Evolutionary conservation across 2,797 vertebrate genomes (phyloP).

Genomic region (Dallia pectoralis): DNA sequence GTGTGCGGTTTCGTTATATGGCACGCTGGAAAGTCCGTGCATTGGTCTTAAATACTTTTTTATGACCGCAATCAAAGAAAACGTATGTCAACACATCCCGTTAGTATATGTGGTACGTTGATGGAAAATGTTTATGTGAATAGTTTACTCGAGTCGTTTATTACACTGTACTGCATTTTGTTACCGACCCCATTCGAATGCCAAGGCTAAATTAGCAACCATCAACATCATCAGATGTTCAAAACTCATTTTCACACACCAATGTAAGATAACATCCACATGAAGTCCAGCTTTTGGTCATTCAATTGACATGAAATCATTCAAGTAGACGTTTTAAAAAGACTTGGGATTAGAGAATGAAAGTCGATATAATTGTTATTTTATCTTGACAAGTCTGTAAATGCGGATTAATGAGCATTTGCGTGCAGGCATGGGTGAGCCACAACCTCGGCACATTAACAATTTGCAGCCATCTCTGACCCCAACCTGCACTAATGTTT

Average conservation of each 20-base stretch:
- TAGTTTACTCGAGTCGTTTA: not conserved
- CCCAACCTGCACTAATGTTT: not conserved
- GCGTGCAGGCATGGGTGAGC: not conserved
- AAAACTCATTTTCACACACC: slow-evolving; percentile 11
- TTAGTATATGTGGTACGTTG: not conserved
- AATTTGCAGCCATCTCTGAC: not conserved
- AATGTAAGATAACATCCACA: not conserved
- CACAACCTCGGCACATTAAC: not conserved
- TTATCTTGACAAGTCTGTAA: not conserved
- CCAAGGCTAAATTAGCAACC: slow-evolving; percentile 5
- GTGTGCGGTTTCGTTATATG: not conserved
- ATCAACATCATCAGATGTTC: not conserved
- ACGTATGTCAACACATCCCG: not conserved
- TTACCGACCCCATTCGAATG: not conserved
- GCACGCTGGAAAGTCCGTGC: not conserved
- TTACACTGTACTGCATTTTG: not conserved
- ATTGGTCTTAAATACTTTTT: not conserved
- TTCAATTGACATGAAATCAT: not conserved
- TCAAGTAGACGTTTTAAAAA: not conserved
- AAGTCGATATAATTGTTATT: not conserved
- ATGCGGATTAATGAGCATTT: not conserved
- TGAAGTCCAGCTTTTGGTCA: not conserved
- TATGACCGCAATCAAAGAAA: too few relatives aligned
- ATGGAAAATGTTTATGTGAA: too few relatives aligned
- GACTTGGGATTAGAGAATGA: not conserved